Evolutionary conservation across 2,888 invertebrate genomes (phyloP), one percentile per base, ranked within the genome.

Genomic region (Disparrhopalites patrizii): DNA sequence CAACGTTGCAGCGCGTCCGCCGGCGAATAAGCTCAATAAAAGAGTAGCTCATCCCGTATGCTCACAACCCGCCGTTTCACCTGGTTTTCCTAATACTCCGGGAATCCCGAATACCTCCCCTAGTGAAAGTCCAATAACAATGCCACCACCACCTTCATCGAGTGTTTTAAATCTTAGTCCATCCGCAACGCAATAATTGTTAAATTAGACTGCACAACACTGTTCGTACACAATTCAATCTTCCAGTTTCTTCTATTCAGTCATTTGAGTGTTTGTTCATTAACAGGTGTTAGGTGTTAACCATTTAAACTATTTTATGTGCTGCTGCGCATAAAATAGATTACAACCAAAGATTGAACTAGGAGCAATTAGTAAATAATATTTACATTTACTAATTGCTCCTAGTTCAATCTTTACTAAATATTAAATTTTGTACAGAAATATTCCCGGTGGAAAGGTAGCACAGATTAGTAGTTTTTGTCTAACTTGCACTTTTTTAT

Each of bases 1-100:
- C 8, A 66, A 66, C 38, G 51, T 58, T 1, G 43, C 25, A 18
- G 60, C 18, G 23, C 65, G 61, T 50, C 43, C 67, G 27, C 47
- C 61, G 23, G 47, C 68, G 8, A 68, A 54, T 28, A 68, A 68
- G 20, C 25, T 68, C n/a, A 68, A 68, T 50, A 65, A 68, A 36
- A 52, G 68, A 23, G 68, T 68, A 1, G 68, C 65, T 43, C 57
- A 60, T 51, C 68, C 68, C n/a, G 55, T 60, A n/a, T 56, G 56
- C 4, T 38, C 62, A 23, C 2, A 30, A 20, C 25, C 28, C 27
- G 15, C 10, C n/a, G 25, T 5, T n/a, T 23, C 47, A n/a, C 3
- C 8, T 15, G n/a, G n/a, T n/a, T n/a, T n/a, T n/a, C n/a, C n/a
- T n/a, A n/a, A n/a, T n/a, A n/a, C n/a, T n/a, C n/a, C n/a, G n/a